phyloP scores from a whole-genome alignment of 2,113 vertebrate species.

The Apeltes quadracus region DNA sequence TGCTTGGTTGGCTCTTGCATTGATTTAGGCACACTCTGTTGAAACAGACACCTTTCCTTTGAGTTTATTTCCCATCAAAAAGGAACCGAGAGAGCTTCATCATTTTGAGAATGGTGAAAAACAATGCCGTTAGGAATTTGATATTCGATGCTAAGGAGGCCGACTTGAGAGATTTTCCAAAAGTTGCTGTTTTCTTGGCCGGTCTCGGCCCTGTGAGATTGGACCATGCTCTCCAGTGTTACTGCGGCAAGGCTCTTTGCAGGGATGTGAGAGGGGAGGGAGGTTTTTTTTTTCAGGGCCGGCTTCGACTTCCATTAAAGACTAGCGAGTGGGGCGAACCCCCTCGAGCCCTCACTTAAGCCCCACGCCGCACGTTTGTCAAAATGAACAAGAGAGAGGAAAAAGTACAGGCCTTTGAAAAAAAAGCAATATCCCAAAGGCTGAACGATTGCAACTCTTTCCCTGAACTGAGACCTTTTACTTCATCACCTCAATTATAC shows the following conservation, averaged over 20 bases:
- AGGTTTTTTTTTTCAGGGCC: conserved; percentile 28
- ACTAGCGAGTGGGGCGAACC: conserved; percentile 49
- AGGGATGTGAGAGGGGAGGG: conserved; percentile 9
- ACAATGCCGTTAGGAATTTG: not conserved
- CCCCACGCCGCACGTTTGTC: conserved; percentile 33
- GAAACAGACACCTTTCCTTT: conserved; percentile 14
- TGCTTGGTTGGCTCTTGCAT: conserved; percentile 2
- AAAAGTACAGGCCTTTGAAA: conserved; percentile 44
- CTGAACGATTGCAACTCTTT: conserved; percentile 60
- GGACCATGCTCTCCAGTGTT: conserved; percentile 54
- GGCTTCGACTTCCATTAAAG: conserved; percentile 69
- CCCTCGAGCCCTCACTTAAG: conserved; percentile 56
- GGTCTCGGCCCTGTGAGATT: conserved; percentile 52
- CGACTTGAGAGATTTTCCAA: conserved; percentile 11
- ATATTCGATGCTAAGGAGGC: not conserved
- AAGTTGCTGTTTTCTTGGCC: conserved; percentile 40
- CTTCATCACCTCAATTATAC: conserved; percentile 75
- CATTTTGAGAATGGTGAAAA: conserved; percentile 34
- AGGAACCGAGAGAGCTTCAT: conserved; percentile 23
- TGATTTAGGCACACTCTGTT: conserved; percentile 1
- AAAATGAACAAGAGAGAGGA: conserved; percentile 43
- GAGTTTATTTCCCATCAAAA: conserved; percentile 35
- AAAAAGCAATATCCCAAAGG: conserved; percentile 72
- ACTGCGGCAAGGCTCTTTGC: conserved; percentile 11
- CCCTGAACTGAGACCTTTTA: conserved; percentile 62